phyloP scores from a whole-genome alignment of 2,113 vertebrate genomes.

The Trichechus manatus region DNA sequence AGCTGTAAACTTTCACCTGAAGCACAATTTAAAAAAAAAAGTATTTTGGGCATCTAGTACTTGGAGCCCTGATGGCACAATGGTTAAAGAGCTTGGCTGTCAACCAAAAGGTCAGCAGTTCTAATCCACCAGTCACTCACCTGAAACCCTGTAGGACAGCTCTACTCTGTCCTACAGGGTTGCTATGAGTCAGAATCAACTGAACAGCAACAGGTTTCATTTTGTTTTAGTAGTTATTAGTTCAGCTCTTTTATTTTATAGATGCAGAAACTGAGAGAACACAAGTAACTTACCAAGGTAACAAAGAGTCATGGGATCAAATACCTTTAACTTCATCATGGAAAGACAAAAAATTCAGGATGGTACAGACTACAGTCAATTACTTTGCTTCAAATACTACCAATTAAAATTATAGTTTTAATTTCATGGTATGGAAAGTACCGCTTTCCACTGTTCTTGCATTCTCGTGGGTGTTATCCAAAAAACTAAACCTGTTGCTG shows the following conservation, averaged over 20 bases:
- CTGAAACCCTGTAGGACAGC: too few relatives aligned
- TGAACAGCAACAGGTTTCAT: too few relatives aligned
- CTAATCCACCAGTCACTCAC: too few relatives aligned
- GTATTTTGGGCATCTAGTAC: too few relatives aligned
- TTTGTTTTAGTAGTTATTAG: too few relatives aligned
- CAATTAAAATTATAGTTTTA: background rate
- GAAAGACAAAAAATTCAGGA: background rate
- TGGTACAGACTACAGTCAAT: background rate
- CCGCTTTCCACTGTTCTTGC: background rate
- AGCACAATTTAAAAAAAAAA: too few relatives aligned
- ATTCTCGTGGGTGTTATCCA: background rate
- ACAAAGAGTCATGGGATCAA: background rate
- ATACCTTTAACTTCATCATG: background rate
- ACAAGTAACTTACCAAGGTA: background rate
- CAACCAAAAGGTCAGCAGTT: too few relatives aligned
- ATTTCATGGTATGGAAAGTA: background rate
- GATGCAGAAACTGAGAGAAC: background rate
- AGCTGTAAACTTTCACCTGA: too few relatives aligned
- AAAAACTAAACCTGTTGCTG: background rate
- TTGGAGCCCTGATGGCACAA: too few relatives aligned
- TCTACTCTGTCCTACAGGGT: too few relatives aligned
- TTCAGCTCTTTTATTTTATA: background rate
- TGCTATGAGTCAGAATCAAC: too few relatives aligned
- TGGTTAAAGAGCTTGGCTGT: too few relatives aligned
- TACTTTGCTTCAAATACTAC: constrained; percentile 12